A percentile compares a stretch with the other conserved stretches of the same genome.
Conservation (phyloP, 2,888 invertebrate species). For the Cantharis lateralis region DNA sequence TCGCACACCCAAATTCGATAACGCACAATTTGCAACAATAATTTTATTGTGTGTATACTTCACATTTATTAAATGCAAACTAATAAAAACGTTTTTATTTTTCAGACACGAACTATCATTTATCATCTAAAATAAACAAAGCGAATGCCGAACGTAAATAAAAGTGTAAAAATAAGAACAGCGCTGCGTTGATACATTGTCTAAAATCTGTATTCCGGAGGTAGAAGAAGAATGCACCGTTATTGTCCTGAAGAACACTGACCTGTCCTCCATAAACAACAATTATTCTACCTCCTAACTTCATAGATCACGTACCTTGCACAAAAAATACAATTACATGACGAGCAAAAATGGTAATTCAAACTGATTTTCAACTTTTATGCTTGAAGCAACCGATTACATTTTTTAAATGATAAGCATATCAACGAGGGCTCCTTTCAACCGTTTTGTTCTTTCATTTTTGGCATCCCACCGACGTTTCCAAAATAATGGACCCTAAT, state of each 20-base stretch:
- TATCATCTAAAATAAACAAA: constrained; percentile 1
- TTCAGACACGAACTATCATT: background rate
- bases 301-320: constrained; percentile 11
- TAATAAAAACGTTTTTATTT: background rate
- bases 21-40: background rate
- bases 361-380: background rate
- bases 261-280: constrained; percentile 38
- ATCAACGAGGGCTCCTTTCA: background rate
- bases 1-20: background rate
- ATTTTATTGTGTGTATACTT: background rate
- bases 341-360: background rate
- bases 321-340: constrained; percentile 8
- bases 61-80: background rate
- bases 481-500: background rate
- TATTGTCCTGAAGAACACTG: constrained; percentile 46
- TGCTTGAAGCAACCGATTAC: too few relatives aligned
- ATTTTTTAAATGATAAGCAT: too few relatives aligned
- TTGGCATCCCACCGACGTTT: background rate
- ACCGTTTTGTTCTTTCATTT: background rate
- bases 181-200: constrained; percentile 10
- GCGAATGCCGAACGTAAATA: background rate
- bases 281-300: background rate
- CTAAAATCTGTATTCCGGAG: constrained; percentile 10
- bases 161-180: constrained; percentile 2
- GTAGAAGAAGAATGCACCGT: constrained; percentile 40